Evolutionary conservation across 2,888 invertebrate species (phyloP).

Genomic region (Harmothoe impar): DNA sequence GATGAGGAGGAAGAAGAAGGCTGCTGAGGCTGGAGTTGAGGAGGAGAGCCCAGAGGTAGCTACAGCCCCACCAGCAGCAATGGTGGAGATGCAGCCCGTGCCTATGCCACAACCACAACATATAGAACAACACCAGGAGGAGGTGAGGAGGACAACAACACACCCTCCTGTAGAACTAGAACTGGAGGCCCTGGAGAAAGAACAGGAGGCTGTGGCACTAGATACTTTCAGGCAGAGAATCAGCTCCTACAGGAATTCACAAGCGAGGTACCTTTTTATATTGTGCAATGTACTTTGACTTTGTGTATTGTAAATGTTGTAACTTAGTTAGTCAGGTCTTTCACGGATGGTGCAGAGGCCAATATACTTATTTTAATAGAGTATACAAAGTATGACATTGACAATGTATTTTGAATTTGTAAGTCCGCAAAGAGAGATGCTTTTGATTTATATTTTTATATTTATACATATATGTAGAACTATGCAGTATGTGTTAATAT

Average conservation of each 20-base stretch:
- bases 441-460: too few relatives aligned
- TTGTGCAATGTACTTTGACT: background rate
- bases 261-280: slow-evolving; percentile 15
- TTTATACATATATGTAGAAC: too few relatives aligned
- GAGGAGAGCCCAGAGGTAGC: background rate
- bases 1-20: background rate
- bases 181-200: slow-evolving; percentile 2
- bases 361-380: too few relatives aligned
- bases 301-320: too few relatives aligned
- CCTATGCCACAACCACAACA: background rate
- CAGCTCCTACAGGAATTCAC: slow-evolving; percentile 57
- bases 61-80: background rate
- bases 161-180: background rate
- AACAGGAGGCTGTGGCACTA: slow-evolving; percentile 59
- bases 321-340: too few relatives aligned
- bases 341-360: background rate
- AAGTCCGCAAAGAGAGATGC: too few relatives aligned
- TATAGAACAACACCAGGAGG: background rate
- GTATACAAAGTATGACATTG: too few relatives aligned
- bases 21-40: background rate
- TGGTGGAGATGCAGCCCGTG: background rate
- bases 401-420: too few relatives aligned
- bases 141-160: background rate
- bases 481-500: too few relatives aligned
- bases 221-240: slow-evolving; percentile 65